Evolutionary conservation across 2,797 vertebrate species (phyloP).

Genomic region (Rhinatrema bivittatum): DNA sequence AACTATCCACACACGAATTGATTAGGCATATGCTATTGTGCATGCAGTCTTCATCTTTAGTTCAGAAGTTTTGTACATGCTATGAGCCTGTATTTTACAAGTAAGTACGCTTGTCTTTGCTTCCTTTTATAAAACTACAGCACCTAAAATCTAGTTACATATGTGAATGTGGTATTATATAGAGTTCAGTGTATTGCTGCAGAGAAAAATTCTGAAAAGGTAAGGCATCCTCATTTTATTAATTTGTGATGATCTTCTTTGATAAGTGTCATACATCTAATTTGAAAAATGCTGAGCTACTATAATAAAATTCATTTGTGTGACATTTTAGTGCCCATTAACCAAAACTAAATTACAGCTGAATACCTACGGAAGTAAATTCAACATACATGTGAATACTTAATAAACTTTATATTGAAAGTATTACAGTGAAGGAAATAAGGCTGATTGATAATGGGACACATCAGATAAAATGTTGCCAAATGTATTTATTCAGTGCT

Average conservation of each 20-base stretch:
- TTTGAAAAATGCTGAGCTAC: slow-evolving; percentile 43
- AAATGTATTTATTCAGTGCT: no score
- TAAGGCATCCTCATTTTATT: slow-evolving; percentile 57
- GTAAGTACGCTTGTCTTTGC: slow-evolving; percentile 58
- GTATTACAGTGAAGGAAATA: slow-evolving; percentile 42
- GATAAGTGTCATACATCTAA: slow-evolving; percentile 47
- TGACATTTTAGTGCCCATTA: slow-evolving; percentile 61
- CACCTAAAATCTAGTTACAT: slow-evolving; percentile 29
- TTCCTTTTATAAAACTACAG: slow-evolving; percentile 28
- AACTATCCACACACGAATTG: no score
- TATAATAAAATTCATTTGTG: slow-evolving; percentile 45
- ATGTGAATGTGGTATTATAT: slow-evolving; percentile 27
- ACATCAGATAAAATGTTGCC: slow-evolving; percentile 43
- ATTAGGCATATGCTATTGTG: no score
- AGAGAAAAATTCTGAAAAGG: slow-evolving; percentile 56
- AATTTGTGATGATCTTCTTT: slow-evolving; percentile 48
- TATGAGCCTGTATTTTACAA: slow-evolving; percentile 62
- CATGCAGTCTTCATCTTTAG: slow-evolving; percentile 53
- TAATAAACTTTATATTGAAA: slow-evolving; percentile 56
- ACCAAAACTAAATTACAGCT: slow-evolving; percentile 52
- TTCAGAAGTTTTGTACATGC: slow-evolving; percentile 49
- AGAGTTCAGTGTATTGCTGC: no score
- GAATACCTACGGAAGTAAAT: slow-evolving; percentile 46
- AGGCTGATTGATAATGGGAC: slow-evolving; percentile 46
- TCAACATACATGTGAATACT: slow-evolving; percentile 47